These are phyloP conservation scores for Actinemys pallida DNA, from an alignment of 2,113 vertebrate species.

Conservation along the genomic window DNA sequence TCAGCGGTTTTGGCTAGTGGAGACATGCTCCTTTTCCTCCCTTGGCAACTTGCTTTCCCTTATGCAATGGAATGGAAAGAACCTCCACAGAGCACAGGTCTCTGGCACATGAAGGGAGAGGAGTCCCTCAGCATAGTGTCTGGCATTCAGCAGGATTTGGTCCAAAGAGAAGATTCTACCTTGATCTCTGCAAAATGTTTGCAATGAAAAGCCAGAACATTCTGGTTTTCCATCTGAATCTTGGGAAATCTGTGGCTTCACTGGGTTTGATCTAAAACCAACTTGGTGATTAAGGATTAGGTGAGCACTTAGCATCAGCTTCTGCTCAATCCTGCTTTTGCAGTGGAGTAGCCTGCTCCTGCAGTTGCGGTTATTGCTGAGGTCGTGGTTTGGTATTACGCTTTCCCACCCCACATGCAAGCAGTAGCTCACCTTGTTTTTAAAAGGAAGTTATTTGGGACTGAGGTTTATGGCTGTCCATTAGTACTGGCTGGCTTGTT, in stretches of 20 bases:
- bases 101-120: accelerated
- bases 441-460: background rate
- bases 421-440: background rate
- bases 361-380: accelerated
- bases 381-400: background rate
- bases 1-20: background rate
- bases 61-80: accelerated
- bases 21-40: background rate
- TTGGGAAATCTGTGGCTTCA: background rate
- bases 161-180: background rate
- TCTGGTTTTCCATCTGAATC: background rate
- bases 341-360: background rate
- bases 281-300: background rate
- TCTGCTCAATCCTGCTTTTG: background rate
- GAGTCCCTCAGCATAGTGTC: background rate
- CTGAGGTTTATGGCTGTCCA: background rate
- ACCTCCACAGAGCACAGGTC: background rate
- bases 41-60: background rate
- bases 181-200: background rate
- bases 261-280: accelerated
- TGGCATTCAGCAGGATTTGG: background rate
- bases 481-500: background rate
- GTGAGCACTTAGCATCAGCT: background rate
- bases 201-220: background rate
- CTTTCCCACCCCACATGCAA: background rate